Conservation (phyloP, 2,113 vertebrate genomes). For the Philantomba maxwellii region DNA sequence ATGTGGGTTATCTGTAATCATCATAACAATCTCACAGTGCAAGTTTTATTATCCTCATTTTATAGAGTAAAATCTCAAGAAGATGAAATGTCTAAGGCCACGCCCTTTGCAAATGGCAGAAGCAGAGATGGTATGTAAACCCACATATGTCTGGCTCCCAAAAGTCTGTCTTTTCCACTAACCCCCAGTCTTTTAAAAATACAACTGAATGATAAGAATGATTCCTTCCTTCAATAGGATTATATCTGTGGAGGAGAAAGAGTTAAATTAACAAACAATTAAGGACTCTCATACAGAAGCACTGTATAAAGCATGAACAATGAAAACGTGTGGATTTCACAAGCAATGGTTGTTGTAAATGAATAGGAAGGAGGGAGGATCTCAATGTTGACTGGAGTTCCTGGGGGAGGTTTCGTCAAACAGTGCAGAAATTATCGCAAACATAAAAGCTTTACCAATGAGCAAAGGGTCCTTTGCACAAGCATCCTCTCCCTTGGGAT, state of each 20-base stretch:
- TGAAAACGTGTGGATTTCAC: conserved; percentile 20
- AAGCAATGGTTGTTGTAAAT: neutral
- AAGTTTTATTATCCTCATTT: conserved; percentile 15
- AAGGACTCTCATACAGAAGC: neutral
- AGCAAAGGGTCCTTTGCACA: conserved; percentile 70
- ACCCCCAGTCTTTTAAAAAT: neutral
- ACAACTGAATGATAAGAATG: neutral
- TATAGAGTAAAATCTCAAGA: neutral
- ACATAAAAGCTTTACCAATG: conserved; percentile 54
- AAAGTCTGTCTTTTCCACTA: neutral
- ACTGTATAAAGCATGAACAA: neutral
- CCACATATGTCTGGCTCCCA: neutral
- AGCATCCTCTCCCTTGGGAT: conserved; percentile 64
- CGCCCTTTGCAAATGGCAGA: neutral
- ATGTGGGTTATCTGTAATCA: neutral
- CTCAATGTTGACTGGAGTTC: neutral
- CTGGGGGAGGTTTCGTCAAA: conserved; percentile 14
- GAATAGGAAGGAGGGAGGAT: neutral
- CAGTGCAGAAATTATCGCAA: conserved; percentile 53
- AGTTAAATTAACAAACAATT: conserved; percentile 6
- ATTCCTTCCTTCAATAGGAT: conserved; percentile 22
- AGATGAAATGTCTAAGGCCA: neutral
- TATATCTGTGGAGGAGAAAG: conserved; percentile 13
- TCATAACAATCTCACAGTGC: neutral
- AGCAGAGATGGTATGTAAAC: neutral